Conservation (phyloP, 2,888 invertebrate species). For the Drosophila birchii region DNA sequence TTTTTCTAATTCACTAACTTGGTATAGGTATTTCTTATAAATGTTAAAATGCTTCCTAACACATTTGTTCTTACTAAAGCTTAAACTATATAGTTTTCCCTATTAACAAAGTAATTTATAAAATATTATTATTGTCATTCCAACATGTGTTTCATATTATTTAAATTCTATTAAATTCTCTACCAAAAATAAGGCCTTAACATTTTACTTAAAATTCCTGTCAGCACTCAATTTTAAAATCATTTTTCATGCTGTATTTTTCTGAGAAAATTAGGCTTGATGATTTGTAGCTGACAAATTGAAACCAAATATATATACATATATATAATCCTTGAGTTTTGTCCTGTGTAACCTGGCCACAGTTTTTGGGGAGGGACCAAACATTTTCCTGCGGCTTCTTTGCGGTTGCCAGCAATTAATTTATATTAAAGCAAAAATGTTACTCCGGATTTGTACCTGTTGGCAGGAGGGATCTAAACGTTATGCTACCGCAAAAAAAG, state of each 20-base stretch:
- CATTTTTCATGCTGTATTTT: slow-evolving; percentile 1
- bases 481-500: slow-evolving; percentile 10
- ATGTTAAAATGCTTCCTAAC: neutral
- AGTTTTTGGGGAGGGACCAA: slow-evolving; percentile 6
- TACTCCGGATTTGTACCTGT: slow-evolving; percentile 40
- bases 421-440: slow-evolving; percentile 43
- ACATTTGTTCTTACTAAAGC: neutral
- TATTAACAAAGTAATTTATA: neutral
- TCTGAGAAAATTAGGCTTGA: neutral
- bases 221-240: slow-evolving; percentile 1
- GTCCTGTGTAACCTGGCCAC: slow-evolving; percentile 14
- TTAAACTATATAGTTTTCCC: fast-evolving
- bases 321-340: slow-evolving; percentile 7
- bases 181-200: neutral
- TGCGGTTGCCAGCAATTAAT: slow-evolving; percentile 49
- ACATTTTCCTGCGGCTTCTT: slow-evolving; percentile 34
- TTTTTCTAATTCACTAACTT: neutral
- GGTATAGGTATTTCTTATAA: neutral
- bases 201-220: neutral
- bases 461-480: slow-evolving; percentile 20
- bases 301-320: neutral
- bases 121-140: neutral
- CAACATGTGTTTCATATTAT: slow-evolving; percentile 1
- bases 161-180: neutral
- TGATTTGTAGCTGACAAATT: slow-evolving; percentile 3